Percentiles rank a stretch among this genome's conserved stretches.
phyloP scores from a whole-genome alignment of 1,140 invertebrate genomes.

The Archivesica marissinica region DNA sequence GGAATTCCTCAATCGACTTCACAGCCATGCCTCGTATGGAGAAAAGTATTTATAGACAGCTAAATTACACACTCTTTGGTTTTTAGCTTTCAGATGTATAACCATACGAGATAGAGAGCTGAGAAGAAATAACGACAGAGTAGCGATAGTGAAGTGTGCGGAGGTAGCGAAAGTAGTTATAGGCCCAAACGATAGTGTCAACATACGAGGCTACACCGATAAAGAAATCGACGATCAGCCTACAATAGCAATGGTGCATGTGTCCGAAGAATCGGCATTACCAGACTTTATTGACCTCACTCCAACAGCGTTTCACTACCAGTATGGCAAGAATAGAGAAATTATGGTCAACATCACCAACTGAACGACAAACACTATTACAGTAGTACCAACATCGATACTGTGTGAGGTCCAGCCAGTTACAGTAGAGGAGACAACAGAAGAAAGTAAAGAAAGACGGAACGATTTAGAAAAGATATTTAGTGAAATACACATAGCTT shows the following conservation, averaged over 20 bases:
- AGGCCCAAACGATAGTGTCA: slow-evolving; percentile 23
- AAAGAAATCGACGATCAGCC: slow-evolving; percentile 34
- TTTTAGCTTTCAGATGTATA: slow-evolving; percentile 61
- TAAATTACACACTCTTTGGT: slow-evolving; percentile 23
- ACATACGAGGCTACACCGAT: slow-evolving; percentile 27
- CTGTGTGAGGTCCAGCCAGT: slow-evolving; percentile 61
- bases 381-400: slow-evolving; percentile 44
- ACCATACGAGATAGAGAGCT: slow-evolving; percentile 36
- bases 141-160: slow-evolving; percentile 41
- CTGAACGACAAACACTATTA: slow-evolving; percentile 35
- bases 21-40: slow-evolving; percentile 14
- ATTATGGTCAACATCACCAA: slow-evolving; percentile 50
- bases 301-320: slow-evolving; percentile 30
- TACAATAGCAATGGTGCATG: slow-evolving; percentile 54
- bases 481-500: neutral
- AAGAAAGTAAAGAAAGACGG: neutral
- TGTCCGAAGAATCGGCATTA: slow-evolving; percentile 17
- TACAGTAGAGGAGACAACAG: slow-evolving; percentile 4
- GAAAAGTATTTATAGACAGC: slow-evolving; percentile 28
- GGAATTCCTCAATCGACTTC: neutral
- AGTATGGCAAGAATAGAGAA: neutral
- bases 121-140: slow-evolving; percentile 1
- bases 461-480: neutral
- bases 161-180: slow-evolving; percentile 20
- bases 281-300: slow-evolving; percentile 52